Percentiles rank a stretch among this genome's conserved stretches.
phyloP scores from a whole-genome alignment of 2,888 invertebrate genomes.

The Subacronicta megacephala region DNA sequence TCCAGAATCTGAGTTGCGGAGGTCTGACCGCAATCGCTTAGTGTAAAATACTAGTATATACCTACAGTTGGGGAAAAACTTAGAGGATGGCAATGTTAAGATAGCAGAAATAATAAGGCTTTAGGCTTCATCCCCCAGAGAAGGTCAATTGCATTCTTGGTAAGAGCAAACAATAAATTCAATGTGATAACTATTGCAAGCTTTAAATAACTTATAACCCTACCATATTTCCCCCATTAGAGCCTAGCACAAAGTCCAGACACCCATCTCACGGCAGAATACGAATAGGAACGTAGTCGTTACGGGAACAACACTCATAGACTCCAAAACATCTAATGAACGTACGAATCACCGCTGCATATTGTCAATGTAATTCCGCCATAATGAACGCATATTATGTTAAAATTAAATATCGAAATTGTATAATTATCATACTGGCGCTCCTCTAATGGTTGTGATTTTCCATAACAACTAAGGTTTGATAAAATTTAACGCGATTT shows the following conservation, averaged over 20 bases:
- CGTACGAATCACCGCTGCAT: conserved; percentile 79
- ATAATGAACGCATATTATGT: conserved; percentile 60
- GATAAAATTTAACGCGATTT: no score
- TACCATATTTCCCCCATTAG: conserved; percentile 7
- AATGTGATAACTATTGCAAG: conserved; percentile 35
- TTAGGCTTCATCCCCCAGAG: no score
- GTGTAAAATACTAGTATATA: no score
- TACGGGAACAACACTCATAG: conserved; percentile 75
- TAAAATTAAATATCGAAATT: not conserved
- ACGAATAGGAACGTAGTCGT: conserved; percentile 62
- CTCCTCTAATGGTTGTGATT: no score
- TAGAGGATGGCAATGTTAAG: no score
- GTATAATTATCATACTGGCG: no score
- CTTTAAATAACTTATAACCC: conserved; percentile 2
- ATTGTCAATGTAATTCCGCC: conserved; percentile 78
- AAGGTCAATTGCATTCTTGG: no score
- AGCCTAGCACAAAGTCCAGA: conserved; percentile 45
- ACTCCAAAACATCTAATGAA: conserved; percentile 80
- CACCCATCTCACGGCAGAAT: conserved; percentile 66
- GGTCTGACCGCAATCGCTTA: no score
- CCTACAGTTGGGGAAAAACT: no score
- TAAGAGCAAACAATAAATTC: not conserved
- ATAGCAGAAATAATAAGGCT: no score
- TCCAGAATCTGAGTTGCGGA: no score
- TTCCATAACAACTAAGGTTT: no score